Base-by-base conservation (phyloP, 1,140 invertebrate genomes). In the Lasaia peninsularis region DNA sequence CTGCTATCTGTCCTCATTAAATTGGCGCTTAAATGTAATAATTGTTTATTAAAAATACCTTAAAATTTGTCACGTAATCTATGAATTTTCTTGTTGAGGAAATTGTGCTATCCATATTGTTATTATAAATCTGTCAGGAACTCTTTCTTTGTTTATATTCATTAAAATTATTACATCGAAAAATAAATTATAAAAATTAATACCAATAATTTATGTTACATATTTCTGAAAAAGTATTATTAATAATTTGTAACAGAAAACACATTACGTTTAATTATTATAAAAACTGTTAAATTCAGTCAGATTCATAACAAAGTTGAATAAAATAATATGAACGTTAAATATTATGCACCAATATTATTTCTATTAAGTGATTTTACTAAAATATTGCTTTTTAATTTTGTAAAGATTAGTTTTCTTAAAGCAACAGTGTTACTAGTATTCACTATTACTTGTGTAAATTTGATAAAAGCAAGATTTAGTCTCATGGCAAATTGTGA, bases 401-500 rank as follows among this genome's bases (percentile, higher is more conserved):
- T 48, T 61, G 61, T 71, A 69, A 66, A 63, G 69, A 78, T 80
- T 77, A 75, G 78, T 77, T 77, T 67, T 69, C 62, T 56, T 62
- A 51, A 65, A 77, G 56, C 65, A 59, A 31, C 65, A 71, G 73
- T 54, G 11, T 53, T 48, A 35, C 24, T 28, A 28, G 2, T 28
- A 28, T 28, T 28, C 24, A 28, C 10, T 44, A 16, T 14, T 44
- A 44, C 11, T 44, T 44, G 11, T 51, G 11, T 20, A 20, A 44
- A 20, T 44, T 44, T 10, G 18, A 44, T 18, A 44, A 11, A 44
- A 44, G 40, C 40, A 32, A 37, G 32, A 50, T 34, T 37, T 51
- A 12, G 14, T 48, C 10, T 20, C 7, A 31, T 51, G 33, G 53
- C 37, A 24, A 50, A 56, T 56, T 37, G 40, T 28, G 35, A 44